phyloP scores from a whole-genome alignment of 2,888 invertebrate genomes.

The Eristalinus aeneus region DNA sequence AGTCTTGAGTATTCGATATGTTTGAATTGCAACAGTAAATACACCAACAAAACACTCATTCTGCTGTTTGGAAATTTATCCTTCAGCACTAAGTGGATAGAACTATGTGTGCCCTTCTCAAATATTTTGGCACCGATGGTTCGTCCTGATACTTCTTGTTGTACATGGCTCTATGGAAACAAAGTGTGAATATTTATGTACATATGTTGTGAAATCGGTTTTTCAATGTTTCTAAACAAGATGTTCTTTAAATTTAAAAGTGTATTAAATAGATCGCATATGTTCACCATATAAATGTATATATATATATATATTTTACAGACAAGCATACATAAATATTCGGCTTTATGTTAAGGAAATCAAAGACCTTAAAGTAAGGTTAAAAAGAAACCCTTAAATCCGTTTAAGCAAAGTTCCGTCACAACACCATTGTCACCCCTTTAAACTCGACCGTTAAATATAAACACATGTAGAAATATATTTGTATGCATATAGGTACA shows the following conservation, averaged over 20 bases:
- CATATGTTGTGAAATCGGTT: no score
- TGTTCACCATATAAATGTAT: neutral
- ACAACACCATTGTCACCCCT: constrained; percentile 24
- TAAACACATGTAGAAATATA: neutral
- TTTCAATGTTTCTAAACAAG: neutral
- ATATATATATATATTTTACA: neutral
- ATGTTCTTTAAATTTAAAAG: neutral
- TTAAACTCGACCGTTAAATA: constrained; percentile 5
- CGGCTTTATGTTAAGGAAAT: neutral
- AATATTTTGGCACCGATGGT: constrained; percentile 24
- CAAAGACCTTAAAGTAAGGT: neutral
- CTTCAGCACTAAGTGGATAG: neutral
- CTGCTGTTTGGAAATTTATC: neutral
- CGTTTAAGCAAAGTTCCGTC: constrained; percentile 47
- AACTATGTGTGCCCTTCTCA: constrained; percentile 5
- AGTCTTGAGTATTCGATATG: neutral
- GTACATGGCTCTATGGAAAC: neutral
- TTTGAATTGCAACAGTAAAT: constrained; percentile 23
- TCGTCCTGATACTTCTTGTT: neutral
- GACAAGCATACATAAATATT: neutral
- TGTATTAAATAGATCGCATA: neutral
- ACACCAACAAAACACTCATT: constrained; percentile 4
- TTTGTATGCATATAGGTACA: neutral
- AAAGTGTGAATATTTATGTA: neutral
- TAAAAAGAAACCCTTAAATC: constrained; percentile 22